Conservation (phyloP, 2,888 invertebrate genomes). For the Ditula angustiorana region DNA sequence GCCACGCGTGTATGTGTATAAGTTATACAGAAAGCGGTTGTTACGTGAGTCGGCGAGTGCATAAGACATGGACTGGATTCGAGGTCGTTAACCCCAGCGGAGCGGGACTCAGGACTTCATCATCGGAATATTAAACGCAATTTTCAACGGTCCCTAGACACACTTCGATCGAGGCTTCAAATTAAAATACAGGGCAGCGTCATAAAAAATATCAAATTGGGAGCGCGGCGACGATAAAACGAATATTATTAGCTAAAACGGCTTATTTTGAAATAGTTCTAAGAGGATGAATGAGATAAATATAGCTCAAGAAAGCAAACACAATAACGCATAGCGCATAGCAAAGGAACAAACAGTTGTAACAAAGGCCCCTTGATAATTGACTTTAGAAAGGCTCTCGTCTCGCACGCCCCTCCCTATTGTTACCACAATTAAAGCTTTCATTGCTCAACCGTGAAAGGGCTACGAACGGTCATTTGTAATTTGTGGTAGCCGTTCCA, state of each 20-base stretch:
- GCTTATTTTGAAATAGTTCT: slow-evolving; percentile 11
- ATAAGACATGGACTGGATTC: slow-evolving; percentile 80
- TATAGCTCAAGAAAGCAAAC: slow-evolving; percentile 11
- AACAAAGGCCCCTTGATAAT: slow-evolving; percentile 40
- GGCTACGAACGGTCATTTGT: slow-evolving; percentile 48
- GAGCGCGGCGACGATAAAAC: not conserved
- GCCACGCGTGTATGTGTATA: slow-evolving; percentile 45
- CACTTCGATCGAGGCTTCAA: slow-evolving; percentile 36
- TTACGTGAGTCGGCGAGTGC: slow-evolving; percentile 79
- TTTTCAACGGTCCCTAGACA: slow-evolving; percentile 39
- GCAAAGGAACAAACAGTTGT: slow-evolving; percentile 22
- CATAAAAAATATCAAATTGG: not conserved
- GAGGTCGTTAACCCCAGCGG: slow-evolving; percentile 75
- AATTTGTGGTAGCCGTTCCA: slow-evolving; percentile 32
- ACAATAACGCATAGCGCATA: slow-evolving; percentile 23
- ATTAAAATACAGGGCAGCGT: not conserved
- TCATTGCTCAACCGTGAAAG: slow-evolving; percentile 66
- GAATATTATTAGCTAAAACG: not conserved
- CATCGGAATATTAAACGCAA: slow-evolving; percentile 72
- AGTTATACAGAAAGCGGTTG: slow-evolving; percentile 70
- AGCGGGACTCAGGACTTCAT: slow-evolving; percentile 82
- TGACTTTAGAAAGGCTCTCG: slow-evolving; percentile 69
- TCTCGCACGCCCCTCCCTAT: slow-evolving; percentile 59
- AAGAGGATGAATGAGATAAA: slow-evolving; percentile 7
- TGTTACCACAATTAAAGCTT: slow-evolving; percentile 74